A percentile compares a stretch with the other conserved stretches of the same genome.
Evolutionary conservation across 2,797 vertebrate genomes (phyloP).

Genomic region (Pyrocephalus nanus): DNA sequence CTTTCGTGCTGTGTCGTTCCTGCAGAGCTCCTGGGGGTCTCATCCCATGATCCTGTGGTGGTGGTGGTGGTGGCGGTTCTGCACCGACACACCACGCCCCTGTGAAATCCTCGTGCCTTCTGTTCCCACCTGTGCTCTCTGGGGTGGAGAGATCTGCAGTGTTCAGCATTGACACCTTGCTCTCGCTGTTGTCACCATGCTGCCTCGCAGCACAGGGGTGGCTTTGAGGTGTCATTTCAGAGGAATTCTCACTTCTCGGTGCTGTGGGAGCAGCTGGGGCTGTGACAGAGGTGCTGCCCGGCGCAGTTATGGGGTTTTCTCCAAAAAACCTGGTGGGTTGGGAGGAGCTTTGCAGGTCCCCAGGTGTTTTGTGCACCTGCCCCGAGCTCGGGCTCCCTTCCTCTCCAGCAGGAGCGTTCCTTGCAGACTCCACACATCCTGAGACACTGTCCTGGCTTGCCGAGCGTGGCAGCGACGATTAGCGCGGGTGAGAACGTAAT

Average conservation of each 20-base stretch:
- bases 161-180: background rate
- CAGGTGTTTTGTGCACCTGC: fast-evolving
- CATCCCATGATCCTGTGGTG: fast-evolving
- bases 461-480: fast-evolving
- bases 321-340: fast-evolving
- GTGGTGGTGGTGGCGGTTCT: background rate
- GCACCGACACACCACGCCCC: fast-evolving
- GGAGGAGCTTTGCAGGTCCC: background rate
- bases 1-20: background rate
- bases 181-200: background rate
- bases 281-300: background rate
- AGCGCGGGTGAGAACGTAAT: fast-evolving
- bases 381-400: background rate
- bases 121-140: background rate
- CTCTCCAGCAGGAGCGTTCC: background rate
- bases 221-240: background rate
- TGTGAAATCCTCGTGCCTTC: background rate
- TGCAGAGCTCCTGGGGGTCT: background rate
- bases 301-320: background rate
- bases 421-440: background rate
- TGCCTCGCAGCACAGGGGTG: background rate
- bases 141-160: fast-evolving
- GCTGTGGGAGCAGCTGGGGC: background rate
- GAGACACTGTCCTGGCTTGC: background rate
- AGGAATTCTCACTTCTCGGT: background rate